Percentiles rank a stretch among this genome's conserved stretches.
These are phyloP conservation scores for Cryptocephalus primarius DNA, from an alignment of 2,888 invertebrate species.

Conservation along the genomic window DNA sequence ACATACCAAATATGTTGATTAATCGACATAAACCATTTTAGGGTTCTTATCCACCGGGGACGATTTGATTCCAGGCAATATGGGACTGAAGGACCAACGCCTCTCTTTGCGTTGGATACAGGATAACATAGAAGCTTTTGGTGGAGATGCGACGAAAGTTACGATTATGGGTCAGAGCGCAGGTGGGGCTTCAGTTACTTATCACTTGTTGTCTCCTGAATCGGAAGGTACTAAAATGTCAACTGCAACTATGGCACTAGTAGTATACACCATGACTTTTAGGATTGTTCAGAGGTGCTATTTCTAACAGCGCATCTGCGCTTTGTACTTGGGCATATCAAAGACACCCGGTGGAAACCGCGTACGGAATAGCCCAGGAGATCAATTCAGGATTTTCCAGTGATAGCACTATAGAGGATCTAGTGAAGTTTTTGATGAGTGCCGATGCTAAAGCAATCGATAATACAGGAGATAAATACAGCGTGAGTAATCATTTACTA, in stretches of 20 bases:
- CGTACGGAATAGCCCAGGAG: constrained; percentile 13
- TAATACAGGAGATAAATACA: neutral
- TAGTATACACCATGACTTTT: no score
- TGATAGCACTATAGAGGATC: neutral
- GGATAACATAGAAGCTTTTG: constrained; percentile 54
- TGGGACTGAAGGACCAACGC: constrained; percentile 61
- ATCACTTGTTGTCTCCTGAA: constrained; percentile 6
- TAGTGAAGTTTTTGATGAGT: constrained; percentile 4
- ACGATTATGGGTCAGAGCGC: constrained; percentile 59
- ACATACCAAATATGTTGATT: no score
- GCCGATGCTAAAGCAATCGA: neutral
- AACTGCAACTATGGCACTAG: no score
- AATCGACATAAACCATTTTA: constrained; percentile 33
- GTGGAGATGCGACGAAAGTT: constrained; percentile 56
- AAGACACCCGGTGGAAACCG: constrained; percentile 13
- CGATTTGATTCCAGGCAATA: constrained; percentile 53
- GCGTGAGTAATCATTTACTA: neutral
- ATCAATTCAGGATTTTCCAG: constrained; percentile 9
- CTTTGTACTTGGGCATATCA: constrained; percentile 26
- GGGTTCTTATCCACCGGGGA: constrained; percentile 67
- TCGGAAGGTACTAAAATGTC: constrained; percentile 2
- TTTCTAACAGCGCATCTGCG: constrained; percentile 23
- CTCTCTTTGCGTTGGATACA: constrained; percentile 58
- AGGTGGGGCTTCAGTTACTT: constrained; percentile 44
- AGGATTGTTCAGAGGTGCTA: constrained; percentile 21